Conservation (phyloP, 2,113 vertebrate genomes). For the Austrofundulus limnaeus region DNA sequence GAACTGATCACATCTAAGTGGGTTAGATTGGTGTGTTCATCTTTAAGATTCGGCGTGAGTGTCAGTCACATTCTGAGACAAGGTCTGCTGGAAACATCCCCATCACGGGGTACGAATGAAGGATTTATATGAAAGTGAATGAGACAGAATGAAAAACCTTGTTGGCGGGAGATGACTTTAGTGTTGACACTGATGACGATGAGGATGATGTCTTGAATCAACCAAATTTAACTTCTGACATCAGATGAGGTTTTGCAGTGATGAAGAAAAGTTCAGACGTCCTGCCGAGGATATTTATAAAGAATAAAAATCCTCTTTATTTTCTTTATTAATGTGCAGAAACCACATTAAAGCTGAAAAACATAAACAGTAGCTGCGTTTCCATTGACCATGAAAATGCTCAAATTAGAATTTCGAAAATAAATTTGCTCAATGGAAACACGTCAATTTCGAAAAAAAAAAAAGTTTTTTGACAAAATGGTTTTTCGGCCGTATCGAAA, state of each 20-base stretch:
- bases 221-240: background rate
- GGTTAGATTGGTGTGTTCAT: slow-evolving; percentile 57
- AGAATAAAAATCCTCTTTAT: background rate
- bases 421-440: too few species aligned
- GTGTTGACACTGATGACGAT: slow-evolving; percentile 12
- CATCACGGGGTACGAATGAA: slow-evolving; percentile 37
- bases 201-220: slow-evolving; percentile 5
- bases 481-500: too few species aligned
- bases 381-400: too few species aligned
- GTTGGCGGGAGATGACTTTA: slow-evolving; percentile 13
- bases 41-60: slow-evolving; percentile 38
- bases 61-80: slow-evolving; percentile 51
- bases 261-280: background rate
- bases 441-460: too few species aligned
- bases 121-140: slow-evolving; percentile 25
- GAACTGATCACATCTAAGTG: slow-evolving; percentile 47
- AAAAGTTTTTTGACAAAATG: too few species aligned
- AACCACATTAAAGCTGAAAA: too few species aligned
- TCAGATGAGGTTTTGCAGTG: background rate
- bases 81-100: slow-evolving; percentile 31
- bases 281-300: background rate
- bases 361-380: too few species aligned
- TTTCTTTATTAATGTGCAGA: background rate
- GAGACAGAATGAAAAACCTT: slow-evolving; percentile 20
- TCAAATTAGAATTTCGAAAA: too few species aligned